Evolutionary conservation across 1,140 invertebrate species (phyloP).

Genomic region (Camponotus floridanus): DNA sequence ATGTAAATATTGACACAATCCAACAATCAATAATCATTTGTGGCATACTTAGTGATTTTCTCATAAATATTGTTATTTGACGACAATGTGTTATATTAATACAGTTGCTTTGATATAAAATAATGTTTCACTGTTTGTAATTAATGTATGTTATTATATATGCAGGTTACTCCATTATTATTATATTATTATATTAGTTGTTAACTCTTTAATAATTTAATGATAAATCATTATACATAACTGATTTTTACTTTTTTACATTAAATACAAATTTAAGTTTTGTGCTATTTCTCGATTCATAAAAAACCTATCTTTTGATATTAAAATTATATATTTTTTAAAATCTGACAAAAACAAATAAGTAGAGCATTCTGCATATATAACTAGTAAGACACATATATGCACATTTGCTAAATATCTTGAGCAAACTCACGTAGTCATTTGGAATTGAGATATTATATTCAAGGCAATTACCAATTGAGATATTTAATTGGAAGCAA

Average conservation of each 20-base stretch:
- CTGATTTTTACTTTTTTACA: neutral
- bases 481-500: conserved; percentile 38
- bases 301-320: neutral
- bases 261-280: conserved; percentile 4
- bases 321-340: conserved; percentile 13
- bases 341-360: conserved; percentile 2
- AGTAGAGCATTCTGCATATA: conserved; percentile 22
- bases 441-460: conserved; percentile 9
- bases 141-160: conserved; percentile 5
- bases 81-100: neutral
- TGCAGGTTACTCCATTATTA: neutral
- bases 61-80: conserved; percentile 3
- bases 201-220: neutral
- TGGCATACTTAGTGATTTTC: no score
- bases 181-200: neutral
- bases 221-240: neutral
- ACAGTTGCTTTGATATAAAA: conserved; percentile 21
- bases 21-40: no score
- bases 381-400: neutral
- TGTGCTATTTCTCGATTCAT: neutral
- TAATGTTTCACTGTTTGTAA: neutral
- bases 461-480: neutral
- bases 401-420: conserved; percentile 33
- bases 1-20: no score
- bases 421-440: conserved; percentile 12